Conservation (phyloP, 2,797 vertebrate genomes). For the Coreius guichenoti region DNA sequence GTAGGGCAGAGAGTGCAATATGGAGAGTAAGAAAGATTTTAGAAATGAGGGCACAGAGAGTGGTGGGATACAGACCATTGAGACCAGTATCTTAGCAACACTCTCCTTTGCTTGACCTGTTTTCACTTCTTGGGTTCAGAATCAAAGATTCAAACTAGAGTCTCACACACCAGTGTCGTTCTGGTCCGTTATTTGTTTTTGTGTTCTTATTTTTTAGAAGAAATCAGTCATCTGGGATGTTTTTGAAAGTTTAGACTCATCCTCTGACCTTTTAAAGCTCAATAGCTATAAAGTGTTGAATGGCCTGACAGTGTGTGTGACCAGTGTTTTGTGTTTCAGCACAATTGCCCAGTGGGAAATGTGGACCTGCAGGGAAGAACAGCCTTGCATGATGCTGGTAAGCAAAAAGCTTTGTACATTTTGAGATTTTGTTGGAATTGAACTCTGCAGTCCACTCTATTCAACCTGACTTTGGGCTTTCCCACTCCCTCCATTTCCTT, state of each 20-base stretch:
- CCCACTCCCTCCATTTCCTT: not conserved
- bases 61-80: constrained; percentile 9
- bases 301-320: constrained; percentile 13
- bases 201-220: not conserved
- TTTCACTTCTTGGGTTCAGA: constrained; percentile 29
- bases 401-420: constrained; percentile 50
- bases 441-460: not conserved
- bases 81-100: constrained; percentile 44
- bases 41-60: constrained; percentile 2
- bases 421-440: not conserved
- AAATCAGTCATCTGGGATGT: constrained; percentile 1
- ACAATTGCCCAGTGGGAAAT: constrained; percentile 94
- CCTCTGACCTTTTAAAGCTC: constrained; percentile 22
- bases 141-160: constrained; percentile 6
- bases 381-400: constrained; percentile 95
- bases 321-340: constrained; percentile 74
- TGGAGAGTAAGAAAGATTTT: not conserved
- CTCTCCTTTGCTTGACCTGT: constrained; percentile 43
- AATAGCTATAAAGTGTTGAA: constrained; percentile 4
- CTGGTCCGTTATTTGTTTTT: not conserved
- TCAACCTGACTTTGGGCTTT: not conserved
- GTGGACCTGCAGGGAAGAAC: constrained; percentile 93
- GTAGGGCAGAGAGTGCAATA: not conserved
- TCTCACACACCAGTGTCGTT: not conserved
- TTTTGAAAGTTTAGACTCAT: not conserved